phyloP scores from a whole-genome alignment of 1,140 invertebrate genomes.

The Linepithema humile region DNA sequence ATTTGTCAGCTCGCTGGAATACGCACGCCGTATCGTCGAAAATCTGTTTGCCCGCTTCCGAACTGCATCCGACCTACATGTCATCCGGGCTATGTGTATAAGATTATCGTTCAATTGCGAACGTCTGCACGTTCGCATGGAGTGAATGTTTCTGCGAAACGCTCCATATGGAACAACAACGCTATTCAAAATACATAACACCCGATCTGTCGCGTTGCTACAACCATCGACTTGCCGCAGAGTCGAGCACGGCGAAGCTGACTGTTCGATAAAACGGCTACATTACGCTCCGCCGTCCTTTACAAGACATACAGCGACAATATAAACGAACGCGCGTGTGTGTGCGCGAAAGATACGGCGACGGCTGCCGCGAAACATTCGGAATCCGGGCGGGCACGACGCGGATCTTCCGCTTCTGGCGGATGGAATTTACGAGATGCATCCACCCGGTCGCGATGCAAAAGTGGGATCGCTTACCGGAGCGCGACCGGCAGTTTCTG shows the following conservation, averaged over 20 bases:
- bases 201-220: background rate
- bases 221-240: background rate
- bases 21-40: background rate
- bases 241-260: background rate
- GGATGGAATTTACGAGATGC: slow-evolving; percentile 8
- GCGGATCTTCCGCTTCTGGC: background rate
- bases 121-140: background rate
- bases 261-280: slow-evolving; percentile 26
- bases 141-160: background rate
- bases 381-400: background rate
- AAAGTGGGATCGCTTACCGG: background rate
- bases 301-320: slow-evolving; percentile 23
- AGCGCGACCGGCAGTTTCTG: slow-evolving; percentile 35
- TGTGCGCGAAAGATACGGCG: background rate
- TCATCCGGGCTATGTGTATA: background rate
- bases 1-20: slow-evolving; percentile 54
- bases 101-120: slow-evolving; percentile 10
- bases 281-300: background rate
- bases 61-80: background rate
- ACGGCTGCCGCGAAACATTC: background rate
- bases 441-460: background rate
- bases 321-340: slow-evolving; percentile 11
- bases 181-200: background rate
- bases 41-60: slow-evolving; percentile 29
- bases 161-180: background rate